Base-by-base conservation (phyloP, 2,888 invertebrate genomes). In the Caenorhabditis drosophilae region DNA sequence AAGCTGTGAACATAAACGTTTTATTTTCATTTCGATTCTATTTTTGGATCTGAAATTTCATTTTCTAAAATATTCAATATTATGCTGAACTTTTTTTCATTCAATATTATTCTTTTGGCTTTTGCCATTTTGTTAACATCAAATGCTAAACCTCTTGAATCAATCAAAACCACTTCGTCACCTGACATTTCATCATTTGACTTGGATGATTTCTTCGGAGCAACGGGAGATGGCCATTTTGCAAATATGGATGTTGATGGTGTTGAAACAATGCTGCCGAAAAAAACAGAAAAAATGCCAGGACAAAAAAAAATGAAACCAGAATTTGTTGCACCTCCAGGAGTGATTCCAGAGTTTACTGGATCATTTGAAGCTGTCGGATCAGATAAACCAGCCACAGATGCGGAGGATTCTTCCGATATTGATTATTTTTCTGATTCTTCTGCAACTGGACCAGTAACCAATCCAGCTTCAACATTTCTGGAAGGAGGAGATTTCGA, bases 381-480 rank as follows among this genome's bases (percentile, higher is more conserved):
- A 38, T 25, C 51, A 27, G 48, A 48, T n/a, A 23, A 51, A 22
- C 34, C 12, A n/a, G 41, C 26, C 16, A 23, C 36, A 7, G 35
- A 38, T 31, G 26, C 60, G 15, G 47, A 12, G 18, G 16, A 45
- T 16, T 40, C 56, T 38, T 53, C 59, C 16, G 66, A 66, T 47
- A 56, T 49, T 27, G 66, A 66, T 34, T 66, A 66, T 50, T 66
- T 66, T 36, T 55, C 53, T 12, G 58, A 7, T 15, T 15, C 22
- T 20, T n/a, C n/a, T 18, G 58, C 23, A 11, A n/a, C 46, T n/a
- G 67, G 59, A n/a, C 59, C 79, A 26, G 66, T 79, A 31, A 70
- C 68, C 38, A 79, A 79, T 52, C 79, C 79, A 45, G 76, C 79
- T 34, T 69, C 77, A 22, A 77, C 70, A 45, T 79, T 66, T 54